Evolutionary conservation across 64 coral and sea anemone species (phyloP).

Genomic region (Dendrophyllia cribrosa): DNA sequence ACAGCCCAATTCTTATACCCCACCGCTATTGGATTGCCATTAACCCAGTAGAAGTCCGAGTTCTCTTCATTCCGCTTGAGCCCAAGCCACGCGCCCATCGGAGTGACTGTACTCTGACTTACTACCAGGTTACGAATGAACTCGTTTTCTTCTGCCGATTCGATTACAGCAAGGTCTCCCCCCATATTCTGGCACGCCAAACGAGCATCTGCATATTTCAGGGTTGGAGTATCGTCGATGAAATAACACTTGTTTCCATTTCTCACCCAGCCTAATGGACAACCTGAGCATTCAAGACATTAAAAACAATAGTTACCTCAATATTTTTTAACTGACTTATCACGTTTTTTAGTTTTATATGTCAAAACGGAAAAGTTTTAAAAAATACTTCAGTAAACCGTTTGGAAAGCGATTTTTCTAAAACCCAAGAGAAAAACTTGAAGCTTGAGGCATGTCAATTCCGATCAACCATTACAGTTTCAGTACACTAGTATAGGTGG

Average conservation of each 20-base stretch:
- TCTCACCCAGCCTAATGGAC: too few relatives aligned
- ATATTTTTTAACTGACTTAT: too few relatives aligned
- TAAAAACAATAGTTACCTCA: too few relatives aligned
- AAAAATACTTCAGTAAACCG: too few relatives aligned
- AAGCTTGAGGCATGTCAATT: too few relatives aligned
- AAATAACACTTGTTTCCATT: not conserved
- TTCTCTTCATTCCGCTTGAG: not conserved
- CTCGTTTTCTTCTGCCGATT: not conserved
- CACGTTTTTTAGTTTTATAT: too few relatives aligned
- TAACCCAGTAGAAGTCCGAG: not conserved
- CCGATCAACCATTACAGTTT: too few relatives aligned
- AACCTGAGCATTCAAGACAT: not conserved
- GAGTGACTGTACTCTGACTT: not conserved
- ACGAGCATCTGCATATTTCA: not conserved
- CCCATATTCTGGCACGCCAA: not conserved
- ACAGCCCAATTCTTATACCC: not conserved
- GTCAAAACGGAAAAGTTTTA: too few relatives aligned
- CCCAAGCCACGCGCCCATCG: not conserved
- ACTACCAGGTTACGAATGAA: not conserved
- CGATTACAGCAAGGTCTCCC: not conserved
- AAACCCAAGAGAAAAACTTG: too few relatives aligned
- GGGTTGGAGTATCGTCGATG: not conserved
- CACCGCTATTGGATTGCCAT: not conserved
- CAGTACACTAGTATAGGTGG: too few relatives aligned
- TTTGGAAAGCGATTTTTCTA: too few relatives aligned